Evolutionary conservation across 2,888 invertebrate genomes (phyloP), one percentile per base, ranked within the genome.

Genomic region (Serripes groenlandicus): DNA sequence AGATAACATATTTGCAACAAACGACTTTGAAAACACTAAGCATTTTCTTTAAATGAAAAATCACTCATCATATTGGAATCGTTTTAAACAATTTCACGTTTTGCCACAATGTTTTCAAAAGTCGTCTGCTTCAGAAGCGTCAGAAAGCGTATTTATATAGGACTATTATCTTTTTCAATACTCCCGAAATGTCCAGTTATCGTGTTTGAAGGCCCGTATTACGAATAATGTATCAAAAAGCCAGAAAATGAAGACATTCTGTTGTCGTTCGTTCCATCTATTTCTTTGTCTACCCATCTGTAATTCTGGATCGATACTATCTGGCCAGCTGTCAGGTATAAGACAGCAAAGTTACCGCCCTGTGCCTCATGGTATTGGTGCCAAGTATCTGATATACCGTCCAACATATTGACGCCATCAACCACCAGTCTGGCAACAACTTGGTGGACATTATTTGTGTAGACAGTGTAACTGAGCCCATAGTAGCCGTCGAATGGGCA

Each of bases 191-290:
- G n/a, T n/a, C n/a, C n/a, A n/a, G n/a, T n/a, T n/a, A n/a, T n/a
- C n/a, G n/a, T n/a, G n/a, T n/a, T n/a, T n/a, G n/a, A n/a, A n/a
- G n/a, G n/a, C n/a, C n/a, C n/a, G n/a, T n/a, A n/a, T n/a, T n/a
- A n/a, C n/a, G n/a, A n/a, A n/a, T n/a, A n/a, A n/a, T n/a, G n/a
- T 49, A 78, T 60, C 28, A 78, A 32, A 60, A 64, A 73, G 21
- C 78, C 78, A 35, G 73, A 68, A 28, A 78, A 78, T 21, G 78
- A 28, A 15, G 78, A 56, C 54, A 78, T 73, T 52, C 73, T 54
- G n/a, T 30, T 49, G 9, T 5, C 21, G n/a, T 26, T 23, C 23
- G 68, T 49, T 3, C 60, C 58, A 21, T 69, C 68, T 15, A 78
- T 49, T 23, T 35, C 56, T 34, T 78, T 73, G 30, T 73, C 78